Conservation (phyloP, 1,140 invertebrate species). For the Episyrphus balteatus region DNA sequence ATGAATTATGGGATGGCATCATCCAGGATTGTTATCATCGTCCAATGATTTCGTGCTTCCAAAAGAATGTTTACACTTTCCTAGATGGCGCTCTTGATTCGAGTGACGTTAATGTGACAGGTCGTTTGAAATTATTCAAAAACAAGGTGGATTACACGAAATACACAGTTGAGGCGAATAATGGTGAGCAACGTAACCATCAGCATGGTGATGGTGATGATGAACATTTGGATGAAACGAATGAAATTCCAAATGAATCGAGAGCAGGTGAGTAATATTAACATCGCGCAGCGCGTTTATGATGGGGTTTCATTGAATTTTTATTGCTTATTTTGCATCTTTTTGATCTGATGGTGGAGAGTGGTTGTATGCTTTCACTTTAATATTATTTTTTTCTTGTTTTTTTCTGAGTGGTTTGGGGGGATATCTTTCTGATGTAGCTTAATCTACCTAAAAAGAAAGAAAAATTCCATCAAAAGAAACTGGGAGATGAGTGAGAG, state of each 20-base stretch:
- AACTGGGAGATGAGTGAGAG: too few species aligned
- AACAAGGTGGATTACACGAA: constrained; percentile 50
- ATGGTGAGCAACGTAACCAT: constrained; percentile 27
- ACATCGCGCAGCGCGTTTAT: too few species aligned
- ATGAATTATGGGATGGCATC: constrained; percentile 57
- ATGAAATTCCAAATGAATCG: constrained; percentile 9
- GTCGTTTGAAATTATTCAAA: constrained; percentile 54
- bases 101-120: constrained; percentile 54
- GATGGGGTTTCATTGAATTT: too few species aligned
- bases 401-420: too few species aligned
- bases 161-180: constrained; percentile 20
- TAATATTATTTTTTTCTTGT: too few species aligned
- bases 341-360: background rate
- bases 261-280: constrained; percentile 17
- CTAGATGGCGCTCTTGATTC: constrained; percentile 51
- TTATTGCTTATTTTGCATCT: too few species aligned
- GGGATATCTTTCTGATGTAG: too few species aligned
- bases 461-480: too few species aligned
- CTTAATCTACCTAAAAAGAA: too few species aligned
- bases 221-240: constrained; percentile 1
- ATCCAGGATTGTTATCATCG: constrained; percentile 53
- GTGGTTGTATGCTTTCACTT: constrained; percentile 15
- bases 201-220: constrained; percentile 5
- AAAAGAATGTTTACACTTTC: constrained; percentile 61
- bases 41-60: constrained; percentile 58